A percentile compares a stretch with the other conserved stretches of the same genome.
phyloP scores from a whole-genome alignment of 2,113 vertebrate species.

The Xenopus laevis region DNA sequence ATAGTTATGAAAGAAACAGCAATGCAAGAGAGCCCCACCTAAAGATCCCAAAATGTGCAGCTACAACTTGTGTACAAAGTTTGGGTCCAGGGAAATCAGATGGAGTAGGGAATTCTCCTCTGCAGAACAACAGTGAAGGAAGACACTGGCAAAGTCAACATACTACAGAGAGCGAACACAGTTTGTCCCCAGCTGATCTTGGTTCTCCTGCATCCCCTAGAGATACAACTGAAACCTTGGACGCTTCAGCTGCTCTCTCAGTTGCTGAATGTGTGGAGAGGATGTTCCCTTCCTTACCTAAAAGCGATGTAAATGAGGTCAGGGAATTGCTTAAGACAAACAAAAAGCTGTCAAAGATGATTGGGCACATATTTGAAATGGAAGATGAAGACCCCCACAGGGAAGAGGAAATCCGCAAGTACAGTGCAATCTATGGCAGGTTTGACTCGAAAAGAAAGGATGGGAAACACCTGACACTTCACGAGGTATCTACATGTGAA shows the following conservation, averaged over 20 bases:
- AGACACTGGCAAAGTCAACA: constrained; percentile 85
- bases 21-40: constrained; percentile 71
- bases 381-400: constrained; percentile 82
- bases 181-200: constrained; percentile 83
- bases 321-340: constrained; percentile 88
- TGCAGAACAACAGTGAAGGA: constrained; percentile 71
- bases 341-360: constrained; percentile 96
- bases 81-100: constrained; percentile 68
- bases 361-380: constrained; percentile 96
- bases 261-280: constrained; percentile 92
- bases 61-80: constrained; percentile 73
- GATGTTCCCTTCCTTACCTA: constrained; percentile 79
- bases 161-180: constrained; percentile 83
- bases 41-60: constrained; percentile 80
- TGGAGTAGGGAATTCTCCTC: constrained; percentile 64
- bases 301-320: constrained; percentile 75
- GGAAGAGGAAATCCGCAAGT: constrained; percentile 95
- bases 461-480: constrained; percentile 92
- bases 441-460: constrained; percentile 97
- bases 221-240: constrained; percentile 84
- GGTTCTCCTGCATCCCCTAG: constrained; percentile 90
- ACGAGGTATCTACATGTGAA: constrained; percentile 74
- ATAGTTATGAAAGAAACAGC: constrained; percentile 68
- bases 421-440: constrained; percentile 96
- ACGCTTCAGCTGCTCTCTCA: constrained; percentile 80